Evolutionary conservation across 2,797 vertebrate genomes (phyloP), one percentile per base, ranked within the genome.

Genomic region (Acipenser oxyrinchus): DNA sequence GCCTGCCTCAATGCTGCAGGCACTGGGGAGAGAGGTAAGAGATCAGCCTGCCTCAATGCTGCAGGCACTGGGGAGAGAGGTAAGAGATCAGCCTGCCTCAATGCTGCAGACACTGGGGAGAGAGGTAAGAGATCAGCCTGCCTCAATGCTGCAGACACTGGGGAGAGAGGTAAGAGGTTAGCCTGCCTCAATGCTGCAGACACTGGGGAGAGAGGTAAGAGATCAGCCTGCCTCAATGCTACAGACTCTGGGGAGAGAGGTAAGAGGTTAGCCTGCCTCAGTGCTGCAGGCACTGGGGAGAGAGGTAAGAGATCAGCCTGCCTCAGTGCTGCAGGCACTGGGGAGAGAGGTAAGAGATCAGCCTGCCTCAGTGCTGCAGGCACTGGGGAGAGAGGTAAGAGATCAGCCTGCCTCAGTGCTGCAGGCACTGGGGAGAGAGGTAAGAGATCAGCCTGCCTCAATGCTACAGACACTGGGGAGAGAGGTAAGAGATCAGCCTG

Each of bases 311-410:
- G 18, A 18, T 37, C 37, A 37, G 37, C 37, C 37, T 37, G 37
- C 3, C 37, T 37, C 37, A 5, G 2, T 37, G 37, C 37, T 37
- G 37, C 37, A 37, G 37, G 5, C 37, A 37, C 37, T 37, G 37
- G 37, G 37, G 5, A 37, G 37, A 18, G 15, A 18, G 15, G 15
- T 18, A 18, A 18, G 15, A 18, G 15, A 1, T 18, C 15, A 18
- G 18, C 18, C 18, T 18, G 18, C 18, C 18, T 18, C 18, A 18
- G 18, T 18, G 18, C 62, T 99, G 96, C 82, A 89, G 73, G 72
- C 18, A 89, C 84, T 0, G 94, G 93, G 93, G 94, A 1, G 78
- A 76, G 75, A 94, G 91, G 96, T 98, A 79, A 77, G 85, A 73
- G 50, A 12, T 0, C 10, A 51, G 23, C 52, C 2, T 53, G 52